Evolutionary conservation across 1,140 invertebrate genomes (phyloP), one percentile per base, ranked within the genome.

Genomic region (Bombus sylvicola): DNA sequence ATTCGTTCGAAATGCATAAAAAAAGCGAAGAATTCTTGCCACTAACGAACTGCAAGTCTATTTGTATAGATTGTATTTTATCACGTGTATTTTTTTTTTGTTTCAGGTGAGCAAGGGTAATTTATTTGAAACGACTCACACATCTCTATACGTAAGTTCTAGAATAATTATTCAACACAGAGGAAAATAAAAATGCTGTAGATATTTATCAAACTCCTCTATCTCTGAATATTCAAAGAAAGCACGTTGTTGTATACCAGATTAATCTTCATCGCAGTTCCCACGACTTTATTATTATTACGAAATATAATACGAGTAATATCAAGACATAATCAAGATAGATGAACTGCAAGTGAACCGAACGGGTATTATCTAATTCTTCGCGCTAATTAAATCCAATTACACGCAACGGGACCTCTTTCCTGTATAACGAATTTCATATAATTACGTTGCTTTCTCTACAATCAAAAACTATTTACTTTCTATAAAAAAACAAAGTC

Each of bases 41-140:
- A 22, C 47, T 53, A 53, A 53, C 6, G 18, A 53, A 53, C 22
- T 59, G 57, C 25, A 10, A 59, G 57, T 59, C 25, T 59, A 10
- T 59, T 59, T 9, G 62, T n/a, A 31, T 13, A 15, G 18, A 9
- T 39, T 9, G 31, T 53, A 25, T 13, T 34, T 5, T 37, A 18
- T 75, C 31, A 43, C 3, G 22, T n/a, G 10, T 57, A 47, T 37
- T 53, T n/a, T 31, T 82, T 85, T 87, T 28, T 89, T 34, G 81
- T 89, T 90, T 68, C 78, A 90, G 85, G 89, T 90, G 68, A 87
- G 89, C 31, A 37, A 62, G 28, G 1, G 43, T 73, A 72, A 2
- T 39, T 28, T 47, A 34, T 34, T 34, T 25, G 25, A 43, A 31
- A 62, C 15, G 3, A 59, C 13, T 9, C 15, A 37, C 10, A 15